Percentiles rank a stretch among this genome's conserved stretches.
phyloP scores from a whole-genome alignment of 2,888 invertebrate species.

The Mimachlamys varia region DNA sequence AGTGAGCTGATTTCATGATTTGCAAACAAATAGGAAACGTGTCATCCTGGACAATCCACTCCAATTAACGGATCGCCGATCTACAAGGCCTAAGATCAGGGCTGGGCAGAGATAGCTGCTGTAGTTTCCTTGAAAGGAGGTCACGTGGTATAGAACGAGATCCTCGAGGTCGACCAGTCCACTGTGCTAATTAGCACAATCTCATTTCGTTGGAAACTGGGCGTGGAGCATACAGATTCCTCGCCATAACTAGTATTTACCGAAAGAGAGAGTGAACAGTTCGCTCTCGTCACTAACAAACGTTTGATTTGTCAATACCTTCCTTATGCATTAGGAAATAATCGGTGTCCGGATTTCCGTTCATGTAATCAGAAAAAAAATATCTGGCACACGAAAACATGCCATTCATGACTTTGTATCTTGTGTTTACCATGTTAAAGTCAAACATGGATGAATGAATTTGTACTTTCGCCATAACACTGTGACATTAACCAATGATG shows the following conservation, averaged over 20 bases:
- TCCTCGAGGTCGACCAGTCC: not conserved
- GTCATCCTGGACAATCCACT: not conserved
- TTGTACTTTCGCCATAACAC: too few species aligned
- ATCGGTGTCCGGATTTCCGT: not conserved
- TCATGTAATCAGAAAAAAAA: not conserved
- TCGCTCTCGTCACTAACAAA: not conserved
- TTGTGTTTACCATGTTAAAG: too few species aligned
- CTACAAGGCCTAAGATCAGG: not conserved
- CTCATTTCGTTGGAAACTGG: not conserved
- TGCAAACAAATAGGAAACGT: not conserved
- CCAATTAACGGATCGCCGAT: not conserved
- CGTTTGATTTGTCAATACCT: not conserved
- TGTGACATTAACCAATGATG: too few species aligned
- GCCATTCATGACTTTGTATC: not conserved
- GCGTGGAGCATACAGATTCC: not conserved
- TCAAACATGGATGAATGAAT: too few species aligned
- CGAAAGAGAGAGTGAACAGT: not conserved
- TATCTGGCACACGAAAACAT: not conserved
- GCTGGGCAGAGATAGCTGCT: not conserved
- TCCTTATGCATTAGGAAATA: not conserved
- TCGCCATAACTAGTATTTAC: constrained; percentile 5
- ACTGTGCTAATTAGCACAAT: not conserved
- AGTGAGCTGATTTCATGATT: not conserved
- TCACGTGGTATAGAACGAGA: not conserved
- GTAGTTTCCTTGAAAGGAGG: not conserved